Evolutionary conservation across 64 coral and sea anemone species (phyloP).

Genomic region (Hydrozoanthus tunicans): DNA sequence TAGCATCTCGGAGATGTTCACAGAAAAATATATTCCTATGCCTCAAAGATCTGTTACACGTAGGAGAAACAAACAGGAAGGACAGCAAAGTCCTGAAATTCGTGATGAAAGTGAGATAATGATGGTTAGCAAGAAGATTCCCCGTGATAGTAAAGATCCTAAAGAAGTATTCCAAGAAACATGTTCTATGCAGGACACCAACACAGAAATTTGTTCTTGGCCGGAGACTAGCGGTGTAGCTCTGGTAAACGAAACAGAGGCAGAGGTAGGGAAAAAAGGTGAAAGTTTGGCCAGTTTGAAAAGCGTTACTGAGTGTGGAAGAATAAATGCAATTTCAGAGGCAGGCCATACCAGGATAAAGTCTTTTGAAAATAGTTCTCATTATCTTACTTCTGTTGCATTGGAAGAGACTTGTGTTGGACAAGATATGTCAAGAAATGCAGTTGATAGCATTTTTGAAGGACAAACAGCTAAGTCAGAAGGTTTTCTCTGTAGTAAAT

Average conservation of each 20-base stretch:
- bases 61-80: conserved; percentile 8
- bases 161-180: not conserved
- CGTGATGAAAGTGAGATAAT: not conserved
- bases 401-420: not conserved
- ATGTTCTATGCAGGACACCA: too few species aligned
- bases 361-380: not conserved
- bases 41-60: not conserved
- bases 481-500: not conserved
- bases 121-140: not conserved
- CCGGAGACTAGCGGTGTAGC: not conserved
- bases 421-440: not conserved
- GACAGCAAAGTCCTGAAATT: not conserved
- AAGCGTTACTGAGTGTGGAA: not conserved
- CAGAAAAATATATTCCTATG: not conserved
- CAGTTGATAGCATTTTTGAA: not conserved
- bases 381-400: not conserved
- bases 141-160: not conserved
- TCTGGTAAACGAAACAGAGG: not conserved
- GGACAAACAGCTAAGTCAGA: not conserved
- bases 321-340: not conserved
- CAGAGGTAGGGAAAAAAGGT: not conserved
- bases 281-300: not conserved
- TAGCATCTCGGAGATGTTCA: not conserved
- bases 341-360: not conserved
- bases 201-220: not conserved